Evolutionary conservation across 2,113 vertebrate species (phyloP).

Genomic region (Alethe castanea): DNA sequence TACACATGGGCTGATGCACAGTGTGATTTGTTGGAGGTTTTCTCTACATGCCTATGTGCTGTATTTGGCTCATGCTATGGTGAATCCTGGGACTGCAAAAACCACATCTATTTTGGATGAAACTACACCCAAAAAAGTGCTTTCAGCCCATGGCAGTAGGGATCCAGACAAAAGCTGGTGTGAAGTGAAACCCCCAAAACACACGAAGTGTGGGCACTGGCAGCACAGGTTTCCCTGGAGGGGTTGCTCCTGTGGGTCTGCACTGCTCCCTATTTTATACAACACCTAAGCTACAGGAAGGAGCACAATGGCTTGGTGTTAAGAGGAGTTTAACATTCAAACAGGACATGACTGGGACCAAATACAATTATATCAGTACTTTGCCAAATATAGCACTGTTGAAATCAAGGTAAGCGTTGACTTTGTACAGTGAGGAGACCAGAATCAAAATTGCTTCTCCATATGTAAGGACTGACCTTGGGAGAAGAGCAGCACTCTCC

Average conservation of each 20-base stretch:
- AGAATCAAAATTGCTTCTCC: conserved; percentile 29
- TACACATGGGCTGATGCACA: not conserved
- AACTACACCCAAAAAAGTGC: not conserved
- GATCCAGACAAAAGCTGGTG: not conserved
- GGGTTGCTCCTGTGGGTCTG: rapidly evolving
- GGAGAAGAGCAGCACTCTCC: not conserved
- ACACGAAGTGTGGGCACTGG: rapidly evolving
- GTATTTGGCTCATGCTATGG: rapidly evolving
- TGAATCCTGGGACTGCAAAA: not conserved
- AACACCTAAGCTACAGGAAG: not conserved
- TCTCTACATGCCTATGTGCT: not conserved
- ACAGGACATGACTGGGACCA: not conserved
- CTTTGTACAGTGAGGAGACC: conserved; percentile 15
- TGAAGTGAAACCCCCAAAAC: not conserved
- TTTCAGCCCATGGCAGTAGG: not conserved
- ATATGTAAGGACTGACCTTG: conserved; percentile 1
- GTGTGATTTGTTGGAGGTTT: not conserved
- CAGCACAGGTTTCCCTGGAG: not conserved
- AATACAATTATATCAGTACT: conserved; percentile 17
- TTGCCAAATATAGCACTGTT: conserved; percentile 29
- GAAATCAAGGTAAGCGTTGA: not conserved
- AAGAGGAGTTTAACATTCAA: not conserved
- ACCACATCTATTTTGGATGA: not conserved
- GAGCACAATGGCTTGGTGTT: not conserved
- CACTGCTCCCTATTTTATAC: rapidly evolving